phyloP scores from a whole-genome alignment of 2,797 vertebrate species.

The Pangasius mekongensis region DNA sequence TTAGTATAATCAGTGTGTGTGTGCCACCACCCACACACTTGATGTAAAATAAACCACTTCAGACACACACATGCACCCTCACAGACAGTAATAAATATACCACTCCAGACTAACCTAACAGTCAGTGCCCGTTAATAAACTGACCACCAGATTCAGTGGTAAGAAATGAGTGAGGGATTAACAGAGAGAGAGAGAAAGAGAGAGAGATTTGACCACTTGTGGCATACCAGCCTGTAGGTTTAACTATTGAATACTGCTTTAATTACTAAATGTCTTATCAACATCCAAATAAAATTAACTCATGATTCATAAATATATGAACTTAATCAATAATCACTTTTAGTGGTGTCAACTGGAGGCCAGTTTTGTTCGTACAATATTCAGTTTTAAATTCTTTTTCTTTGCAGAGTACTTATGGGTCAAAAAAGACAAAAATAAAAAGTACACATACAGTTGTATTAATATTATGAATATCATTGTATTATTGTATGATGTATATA shows the following conservation, averaged over 20 bases:
- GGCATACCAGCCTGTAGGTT: constrained; percentile 27
- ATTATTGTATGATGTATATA: neutral
- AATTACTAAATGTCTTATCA: constrained; percentile 17
- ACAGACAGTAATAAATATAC: constrained; percentile 48
- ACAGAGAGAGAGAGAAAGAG: neutral
- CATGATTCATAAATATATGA: neutral
- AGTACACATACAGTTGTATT: neutral
- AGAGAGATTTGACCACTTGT: constrained; percentile 34
- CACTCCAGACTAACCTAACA: constrained; percentile 53
- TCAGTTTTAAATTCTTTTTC: neutral
- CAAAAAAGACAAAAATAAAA: neutral
- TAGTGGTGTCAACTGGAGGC: neutral
- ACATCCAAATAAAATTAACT: constrained; percentile 8
- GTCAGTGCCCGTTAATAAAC: constrained; percentile 72
- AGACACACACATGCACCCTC: constrained; percentile 52
- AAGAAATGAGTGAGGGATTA: constrained; percentile 66
- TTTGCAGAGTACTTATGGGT: neutral
- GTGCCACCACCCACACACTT: constrained; percentile 74
- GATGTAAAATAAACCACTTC: constrained; percentile 78
- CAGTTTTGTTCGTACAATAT: neutral
- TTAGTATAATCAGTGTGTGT: constrained; percentile 78
- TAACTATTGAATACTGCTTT: constrained; percentile 38
- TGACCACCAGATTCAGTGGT: constrained; percentile 76
- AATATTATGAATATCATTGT: neutral
- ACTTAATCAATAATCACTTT: neutral